Evolutionary conservation across 2,888 invertebrate genomes (phyloP).

Genomic region (Orthonychiurus folsomi): DNA sequence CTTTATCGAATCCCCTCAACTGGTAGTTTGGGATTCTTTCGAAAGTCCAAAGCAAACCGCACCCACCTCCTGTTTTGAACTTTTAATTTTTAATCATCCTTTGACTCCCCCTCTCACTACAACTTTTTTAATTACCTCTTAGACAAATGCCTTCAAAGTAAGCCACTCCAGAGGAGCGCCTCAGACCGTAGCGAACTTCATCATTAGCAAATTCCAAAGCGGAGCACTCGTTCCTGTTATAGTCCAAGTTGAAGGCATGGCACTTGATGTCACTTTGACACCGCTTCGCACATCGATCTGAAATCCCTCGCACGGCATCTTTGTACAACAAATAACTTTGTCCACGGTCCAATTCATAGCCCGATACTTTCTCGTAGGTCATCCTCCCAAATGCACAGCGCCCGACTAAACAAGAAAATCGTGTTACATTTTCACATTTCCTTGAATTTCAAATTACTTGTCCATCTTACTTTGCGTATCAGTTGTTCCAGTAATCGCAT

Average conservation of each 20-base stretch:
- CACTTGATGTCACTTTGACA: slow-evolving; percentile 44
- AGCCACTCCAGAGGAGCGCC: slow-evolving; percentile 43
- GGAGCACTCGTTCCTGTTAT: slow-evolving; percentile 44
- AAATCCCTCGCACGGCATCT: slow-evolving; percentile 44
- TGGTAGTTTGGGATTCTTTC: slow-evolving; percentile 48
- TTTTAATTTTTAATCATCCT: slow-evolving; percentile 6
- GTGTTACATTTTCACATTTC: not conserved
- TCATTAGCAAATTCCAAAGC: slow-evolving; percentile 42
- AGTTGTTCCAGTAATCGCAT: slow-evolving; percentile 35
- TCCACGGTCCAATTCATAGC: slow-evolving; percentile 43
- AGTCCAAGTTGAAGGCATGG: slow-evolving; percentile 45
- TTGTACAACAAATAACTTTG: slow-evolving; percentile 42
- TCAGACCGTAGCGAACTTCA: slow-evolving; percentile 42
- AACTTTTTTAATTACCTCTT: slow-evolving; percentile 42
- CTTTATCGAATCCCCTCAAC: slow-evolving; percentile 44
- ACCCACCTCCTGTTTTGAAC: slow-evolving; percentile 43
- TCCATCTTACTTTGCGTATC: slow-evolving; percentile 36
- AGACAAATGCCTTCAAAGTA: slow-evolving; percentile 45
- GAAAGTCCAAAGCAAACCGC: slow-evolving; percentile 47
- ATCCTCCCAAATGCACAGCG: slow-evolving; percentile 42
- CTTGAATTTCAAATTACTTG: not conserved
- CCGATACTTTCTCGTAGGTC: slow-evolving; percentile 44
- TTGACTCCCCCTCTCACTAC: not conserved
- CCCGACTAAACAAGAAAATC: slow-evolving; percentile 33
- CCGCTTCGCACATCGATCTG: slow-evolving; percentile 43